phyloP scores from a whole-genome alignment of 2,113 vertebrate species.

The Prolemur simus region DNA sequence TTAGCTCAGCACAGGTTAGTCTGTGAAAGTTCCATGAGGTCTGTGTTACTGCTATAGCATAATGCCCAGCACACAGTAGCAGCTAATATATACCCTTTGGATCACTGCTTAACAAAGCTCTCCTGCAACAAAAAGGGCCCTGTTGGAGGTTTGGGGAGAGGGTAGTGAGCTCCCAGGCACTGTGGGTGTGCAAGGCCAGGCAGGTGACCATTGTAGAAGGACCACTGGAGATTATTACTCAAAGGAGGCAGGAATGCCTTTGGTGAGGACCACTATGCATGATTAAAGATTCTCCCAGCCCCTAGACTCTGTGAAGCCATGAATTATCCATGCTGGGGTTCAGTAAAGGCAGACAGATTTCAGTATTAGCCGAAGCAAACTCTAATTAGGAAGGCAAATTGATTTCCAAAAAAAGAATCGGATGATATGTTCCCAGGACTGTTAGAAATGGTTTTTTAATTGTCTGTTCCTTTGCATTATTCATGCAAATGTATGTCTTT shows the following conservation, averaged over 20 bases:
- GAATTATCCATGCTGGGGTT: conserved; percentile 53
- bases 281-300: background rate
- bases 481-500: conserved; percentile 65
- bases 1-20: background rate
- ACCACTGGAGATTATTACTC: background rate
- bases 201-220: background rate
- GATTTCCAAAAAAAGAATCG: conserved; percentile 78
- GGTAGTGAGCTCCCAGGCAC: background rate
- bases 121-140: background rate
- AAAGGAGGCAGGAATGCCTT: background rate
- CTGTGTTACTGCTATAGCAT: background rate
- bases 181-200: background rate
- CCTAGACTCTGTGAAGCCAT: background rate
- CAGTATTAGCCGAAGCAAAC: conserved; percentile 65
- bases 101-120: background rate
- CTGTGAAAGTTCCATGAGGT: background rate
- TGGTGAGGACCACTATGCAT: background rate
- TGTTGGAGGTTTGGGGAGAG: background rate
- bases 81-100: background rate
- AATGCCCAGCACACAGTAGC: background rate
- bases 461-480: conserved; percentile 75
- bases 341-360: conserved; percentile 53
- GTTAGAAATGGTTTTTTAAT: conserved; percentile 72
- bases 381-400: conserved; percentile 80
- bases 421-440: conserved; percentile 72